Base-by-base conservation (phyloP, 2,888 invertebrate species). In the Eilema griseolum region DNA sequence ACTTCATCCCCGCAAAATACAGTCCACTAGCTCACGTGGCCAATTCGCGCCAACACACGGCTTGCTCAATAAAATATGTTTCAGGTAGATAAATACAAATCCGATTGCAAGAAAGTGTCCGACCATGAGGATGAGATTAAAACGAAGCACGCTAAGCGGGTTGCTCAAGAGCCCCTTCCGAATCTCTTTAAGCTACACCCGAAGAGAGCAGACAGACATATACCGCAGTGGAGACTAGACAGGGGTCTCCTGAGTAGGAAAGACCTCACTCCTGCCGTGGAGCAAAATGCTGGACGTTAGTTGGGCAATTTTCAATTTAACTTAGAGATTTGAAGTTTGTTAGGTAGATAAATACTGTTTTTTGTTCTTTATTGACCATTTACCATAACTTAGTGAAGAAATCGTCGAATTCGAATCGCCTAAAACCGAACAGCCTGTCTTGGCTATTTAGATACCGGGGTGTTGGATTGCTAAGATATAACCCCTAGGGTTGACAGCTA, bases 121-220 rank as follows among this genome's bases (percentile, higher is more conserved):
- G 33, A 70, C 1, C 79, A 70, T 0, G 92, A 93, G 67, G 81
- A 73, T 4, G 84, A 88, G 71, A 66, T 93, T 59, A 88, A 87
- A 63, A 77, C 79, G 8, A 82, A 90, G 61, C 85, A 88, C 46
- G 92, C 92, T 0, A 76, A 70, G 33, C 81, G 87, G 5, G 74
- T 90, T 0, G 82, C 90, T 0, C 82, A 85, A 2, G 76, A 82
- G 3, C 84, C 88, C 0, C 80, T 84, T 3, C 86, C 86, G 0
- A 91, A 92, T 68, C 79, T 88, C 56, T 90, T 88, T 82, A 83
- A 78, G 62, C 76, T 91, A 56, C 73, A 82, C 23, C 26, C 70
- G 2, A 71, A 67, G 8, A 41, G 26, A 3, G 56, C 31, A 8
- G 59, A 33, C 11, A 57, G 20, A 20, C 63, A 65, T 5, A 26